A percentile compares a stretch with the other conserved stretches of the same genome.
phyloP scores from a whole-genome alignment of 1,140 invertebrate species.

The Prorops nasuta region DNA sequence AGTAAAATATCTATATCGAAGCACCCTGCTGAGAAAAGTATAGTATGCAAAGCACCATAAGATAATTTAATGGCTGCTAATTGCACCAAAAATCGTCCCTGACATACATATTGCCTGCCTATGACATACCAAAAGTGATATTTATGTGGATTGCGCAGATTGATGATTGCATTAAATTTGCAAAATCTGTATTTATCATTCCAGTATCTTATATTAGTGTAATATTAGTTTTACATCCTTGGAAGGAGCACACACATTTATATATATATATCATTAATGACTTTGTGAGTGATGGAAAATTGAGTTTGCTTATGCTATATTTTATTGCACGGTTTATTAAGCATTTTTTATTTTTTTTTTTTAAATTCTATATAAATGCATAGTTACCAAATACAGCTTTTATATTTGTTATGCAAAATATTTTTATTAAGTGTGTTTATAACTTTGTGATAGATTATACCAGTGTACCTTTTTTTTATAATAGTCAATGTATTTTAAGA shows the following conservation, averaged over 20 bases:
- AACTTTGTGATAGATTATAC: not conserved
- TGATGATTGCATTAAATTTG: no score
- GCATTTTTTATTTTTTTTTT: no score
- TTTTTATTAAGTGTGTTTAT: slow-evolving; percentile 4
- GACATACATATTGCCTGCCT: slow-evolving; percentile 39
- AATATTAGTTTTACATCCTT: slow-evolving; percentile 20
- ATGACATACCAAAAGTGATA: slow-evolving; percentile 24
- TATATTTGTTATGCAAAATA: no score
- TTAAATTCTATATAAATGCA: no score
- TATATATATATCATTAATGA: not conserved
- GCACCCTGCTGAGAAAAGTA: slow-evolving; percentile 15
- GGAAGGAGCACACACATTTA: not conserved
- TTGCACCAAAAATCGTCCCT: slow-evolving; percentile 34
- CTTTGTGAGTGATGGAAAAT: no score
- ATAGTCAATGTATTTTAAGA: no score
- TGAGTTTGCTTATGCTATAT: no score
- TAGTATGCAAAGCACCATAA: slow-evolving; percentile 29
- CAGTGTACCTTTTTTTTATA: not conserved
- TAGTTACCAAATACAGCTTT: no score
- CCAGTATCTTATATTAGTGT: slow-evolving; percentile 15
- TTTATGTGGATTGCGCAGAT: no score
- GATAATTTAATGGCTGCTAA: slow-evolving; percentile 31
- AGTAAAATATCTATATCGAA: slow-evolving; percentile 24
- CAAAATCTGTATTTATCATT: slow-evolving; percentile 18
- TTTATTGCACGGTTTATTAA: no score